Conservation (phyloP, 2,113 vertebrate genomes). For the Corvus hawaiiensis region DNA sequence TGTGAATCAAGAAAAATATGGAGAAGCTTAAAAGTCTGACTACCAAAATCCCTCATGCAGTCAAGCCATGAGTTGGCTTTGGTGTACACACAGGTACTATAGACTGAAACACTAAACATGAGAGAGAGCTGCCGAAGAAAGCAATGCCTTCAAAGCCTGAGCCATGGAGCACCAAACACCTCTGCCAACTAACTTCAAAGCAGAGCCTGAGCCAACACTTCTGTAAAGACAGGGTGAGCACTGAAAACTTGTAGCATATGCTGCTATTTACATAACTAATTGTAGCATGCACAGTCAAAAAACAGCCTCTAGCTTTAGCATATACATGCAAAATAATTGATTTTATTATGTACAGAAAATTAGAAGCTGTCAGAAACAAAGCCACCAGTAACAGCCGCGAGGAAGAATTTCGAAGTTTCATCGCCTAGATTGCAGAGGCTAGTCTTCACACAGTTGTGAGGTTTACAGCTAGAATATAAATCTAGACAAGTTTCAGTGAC, state of each 20-base stretch:
- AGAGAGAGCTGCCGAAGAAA: background rate
- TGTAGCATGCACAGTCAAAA: constrained; percentile 62
- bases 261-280: constrained; percentile 68
- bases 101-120: background rate
- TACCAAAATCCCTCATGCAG: background rate
- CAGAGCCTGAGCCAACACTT: constrained; percentile 58
- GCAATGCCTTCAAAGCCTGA: constrained; percentile 22
- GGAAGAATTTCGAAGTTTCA: constrained; percentile 12
- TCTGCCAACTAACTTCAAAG: constrained; percentile 55
- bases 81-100: background rate
- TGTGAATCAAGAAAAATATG: background rate
- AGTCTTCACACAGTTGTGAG: constrained; percentile 24
- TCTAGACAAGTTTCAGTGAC: constrained; percentile 26
- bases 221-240: constrained; percentile 48
- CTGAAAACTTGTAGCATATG: constrained; percentile 64
- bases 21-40: background rate
- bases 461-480: constrained; percentile 48
- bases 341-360: constrained; percentile 60
- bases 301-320: constrained; percentile 65
- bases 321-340: constrained; percentile 59
- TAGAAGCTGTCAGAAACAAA: constrained; percentile 64
- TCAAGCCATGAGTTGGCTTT: background rate
- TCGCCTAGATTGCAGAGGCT: constrained; percentile 25
- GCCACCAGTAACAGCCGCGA: constrained; percentile 28
- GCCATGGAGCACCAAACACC: constrained; percentile 15